Evolutionary conservation across 1,140 invertebrate genomes (phyloP).

Genomic region (Caenorhabditis tropicalis): DNA sequence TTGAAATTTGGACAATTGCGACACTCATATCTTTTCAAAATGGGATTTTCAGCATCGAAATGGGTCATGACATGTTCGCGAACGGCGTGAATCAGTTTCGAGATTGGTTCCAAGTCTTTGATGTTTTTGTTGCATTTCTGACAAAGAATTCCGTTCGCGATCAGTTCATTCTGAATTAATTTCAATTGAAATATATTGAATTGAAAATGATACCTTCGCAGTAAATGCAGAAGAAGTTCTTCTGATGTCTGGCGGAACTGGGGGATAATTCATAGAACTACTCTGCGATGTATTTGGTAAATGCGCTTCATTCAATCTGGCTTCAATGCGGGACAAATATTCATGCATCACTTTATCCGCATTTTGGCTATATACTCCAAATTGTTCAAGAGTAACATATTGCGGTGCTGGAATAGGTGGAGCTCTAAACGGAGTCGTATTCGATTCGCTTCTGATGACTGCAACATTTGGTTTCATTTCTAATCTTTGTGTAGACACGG

Average conservation of each 20-base stretch:
- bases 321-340: too few species aligned
- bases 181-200: too few species aligned
- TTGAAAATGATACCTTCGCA: neutral
- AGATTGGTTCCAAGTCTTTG: neutral
- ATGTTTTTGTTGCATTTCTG: neutral
- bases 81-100: neutral
- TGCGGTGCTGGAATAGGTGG: neutral
- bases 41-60: neutral
- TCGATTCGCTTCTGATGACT: neutral
- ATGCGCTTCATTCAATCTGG: too few species aligned
- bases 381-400: neutral
- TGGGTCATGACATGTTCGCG: neutral
- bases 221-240: neutral
- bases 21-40: neutral
- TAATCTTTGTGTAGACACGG: too few species aligned
- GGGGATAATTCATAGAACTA: too few species aligned
- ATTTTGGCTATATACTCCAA: too few species aligned
- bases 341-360: too few species aligned
- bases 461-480: too few species aligned
- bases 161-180: neutral
- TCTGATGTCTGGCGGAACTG: neutral
- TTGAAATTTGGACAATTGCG: neutral
- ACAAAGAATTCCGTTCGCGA: neutral
- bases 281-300: too few species aligned
- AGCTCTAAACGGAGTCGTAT: neutral